Evolutionary conservation across 1,140 invertebrate genomes (phyloP).

Genomic region (Metaphire vulgaris): DNA sequence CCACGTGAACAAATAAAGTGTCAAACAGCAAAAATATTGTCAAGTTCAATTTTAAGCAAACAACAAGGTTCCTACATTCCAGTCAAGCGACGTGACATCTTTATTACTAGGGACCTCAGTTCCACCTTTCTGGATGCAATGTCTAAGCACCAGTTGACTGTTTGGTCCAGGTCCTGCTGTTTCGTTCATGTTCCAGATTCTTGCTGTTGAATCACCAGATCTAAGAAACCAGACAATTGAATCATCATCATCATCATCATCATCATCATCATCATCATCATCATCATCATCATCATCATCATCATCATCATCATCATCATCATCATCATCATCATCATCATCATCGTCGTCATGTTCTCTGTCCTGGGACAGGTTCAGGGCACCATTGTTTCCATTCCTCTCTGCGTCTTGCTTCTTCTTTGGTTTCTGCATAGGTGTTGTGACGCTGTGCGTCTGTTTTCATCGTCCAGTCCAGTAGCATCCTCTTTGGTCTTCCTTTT

Average conservation of each 20-base stretch:
- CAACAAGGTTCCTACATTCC: constrained; percentile 72
- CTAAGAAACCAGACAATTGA: too few relatives aligned
- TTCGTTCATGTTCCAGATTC: constrained; percentile 89
- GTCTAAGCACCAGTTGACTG: constrained; percentile 75
- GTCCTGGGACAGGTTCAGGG: too few relatives aligned
- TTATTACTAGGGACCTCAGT: constrained; percentile 97
- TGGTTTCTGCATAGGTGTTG: too few relatives aligned
- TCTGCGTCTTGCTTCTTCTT: too few relatives aligned
- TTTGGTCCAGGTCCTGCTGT: not conserved
- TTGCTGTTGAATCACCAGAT: constrained; percentile 93
- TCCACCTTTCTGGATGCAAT: constrained; percentile 94
- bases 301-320: constrained; percentile 7
- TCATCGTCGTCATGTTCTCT: too few relatives aligned
- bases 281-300: constrained; percentile 1
- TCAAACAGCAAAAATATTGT: not conserved
- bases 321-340: constrained; percentile 6
- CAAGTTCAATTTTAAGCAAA: constrained; percentile 14
- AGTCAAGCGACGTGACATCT: constrained; percentile 96
- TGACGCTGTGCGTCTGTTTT: too few relatives aligned
- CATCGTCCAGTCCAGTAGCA: too few relatives aligned
- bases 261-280: not conserved
- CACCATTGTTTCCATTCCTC: too few relatives aligned
- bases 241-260: constrained; percentile 4
- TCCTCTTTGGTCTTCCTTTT: too few relatives aligned
- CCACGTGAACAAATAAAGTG: too few relatives aligned